phyloP scores from a whole-genome alignment of 2,888 invertebrate species.

The Chrysodeixis includens region DNA sequence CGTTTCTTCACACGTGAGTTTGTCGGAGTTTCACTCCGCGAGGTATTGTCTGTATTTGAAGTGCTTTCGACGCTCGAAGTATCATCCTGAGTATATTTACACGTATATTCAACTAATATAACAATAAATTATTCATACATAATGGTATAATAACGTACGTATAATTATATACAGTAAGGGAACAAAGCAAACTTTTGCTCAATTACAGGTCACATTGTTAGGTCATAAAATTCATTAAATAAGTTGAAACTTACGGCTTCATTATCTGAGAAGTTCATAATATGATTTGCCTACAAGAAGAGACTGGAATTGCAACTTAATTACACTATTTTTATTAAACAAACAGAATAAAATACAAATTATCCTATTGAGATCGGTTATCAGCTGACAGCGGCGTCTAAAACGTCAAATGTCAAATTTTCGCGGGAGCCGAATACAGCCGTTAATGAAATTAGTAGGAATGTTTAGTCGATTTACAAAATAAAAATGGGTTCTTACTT shows the following conservation, averaged over 20 bases:
- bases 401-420: conserved; percentile 75
- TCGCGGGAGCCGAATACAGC: conserved; percentile 68
- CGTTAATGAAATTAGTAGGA: background rate
- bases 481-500: too few relatives aligned
- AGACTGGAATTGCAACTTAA: conserved; percentile 12
- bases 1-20: conserved; percentile 90
- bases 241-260: conserved; percentile 81
- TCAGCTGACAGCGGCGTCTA: conserved; percentile 68
- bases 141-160: conserved; percentile 9
- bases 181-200: conserved; percentile 27
- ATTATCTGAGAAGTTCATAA: conserved; percentile 85
- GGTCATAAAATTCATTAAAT: conserved; percentile 23
- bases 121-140: conserved; percentile 10
- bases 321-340: conserved; percentile 44
- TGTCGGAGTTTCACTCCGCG: conserved; percentile 94
- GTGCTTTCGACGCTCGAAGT: conserved; percentile 95
- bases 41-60: conserved; percentile 94
- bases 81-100: conserved; percentile 87
- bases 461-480: background rate
- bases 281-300: conserved; percentile 19
- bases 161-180: conserved; percentile 6
- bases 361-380: conserved; percentile 38
- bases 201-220: conserved; percentile 33
- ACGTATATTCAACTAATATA: conserved; percentile 8
- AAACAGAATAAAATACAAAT: conserved; percentile 15